Conservation (phyloP, 2,797 vertebrate genomes). For the Pseudochromis fuscus region DNA sequence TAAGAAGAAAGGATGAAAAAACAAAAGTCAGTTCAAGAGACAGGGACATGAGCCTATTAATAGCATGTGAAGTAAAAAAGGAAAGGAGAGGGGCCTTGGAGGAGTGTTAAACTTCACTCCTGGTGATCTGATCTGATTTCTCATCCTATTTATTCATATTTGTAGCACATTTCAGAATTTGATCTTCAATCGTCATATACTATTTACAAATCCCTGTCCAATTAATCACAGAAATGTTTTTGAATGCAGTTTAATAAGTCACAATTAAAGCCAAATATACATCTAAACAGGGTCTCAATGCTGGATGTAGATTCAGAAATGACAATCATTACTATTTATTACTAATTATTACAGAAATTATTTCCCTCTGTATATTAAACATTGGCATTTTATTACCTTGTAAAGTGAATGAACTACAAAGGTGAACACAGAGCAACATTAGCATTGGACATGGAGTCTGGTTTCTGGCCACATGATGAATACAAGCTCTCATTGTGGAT, state of each 20-base stretch:
- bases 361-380: too few relatives aligned
- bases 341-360: too few relatives aligned
- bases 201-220: neutral
- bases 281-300: neutral
- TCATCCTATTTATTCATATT: conserved; percentile 5
- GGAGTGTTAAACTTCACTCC: neutral
- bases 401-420: too few relatives aligned
- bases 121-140: neutral
- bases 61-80: conserved; percentile 2
- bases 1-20: neutral
- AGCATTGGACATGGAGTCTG: neutral
- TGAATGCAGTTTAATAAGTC: too few relatives aligned
- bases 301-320: neutral
- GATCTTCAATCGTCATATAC: neutral
- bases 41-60: conserved; percentile 4
- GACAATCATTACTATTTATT: too few relatives aligned
- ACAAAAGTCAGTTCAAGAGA: neutral
- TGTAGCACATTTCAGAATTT: neutral
- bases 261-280: too few relatives aligned
- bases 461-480: neutral
- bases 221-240: too few relatives aligned
- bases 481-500: neutral
- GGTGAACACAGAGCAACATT: neutral
- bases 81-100: neutral
- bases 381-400: too few relatives aligned